Base-by-base conservation (phyloP, 2,797 vertebrate genomes). In the Channallabes apus region DNA sequence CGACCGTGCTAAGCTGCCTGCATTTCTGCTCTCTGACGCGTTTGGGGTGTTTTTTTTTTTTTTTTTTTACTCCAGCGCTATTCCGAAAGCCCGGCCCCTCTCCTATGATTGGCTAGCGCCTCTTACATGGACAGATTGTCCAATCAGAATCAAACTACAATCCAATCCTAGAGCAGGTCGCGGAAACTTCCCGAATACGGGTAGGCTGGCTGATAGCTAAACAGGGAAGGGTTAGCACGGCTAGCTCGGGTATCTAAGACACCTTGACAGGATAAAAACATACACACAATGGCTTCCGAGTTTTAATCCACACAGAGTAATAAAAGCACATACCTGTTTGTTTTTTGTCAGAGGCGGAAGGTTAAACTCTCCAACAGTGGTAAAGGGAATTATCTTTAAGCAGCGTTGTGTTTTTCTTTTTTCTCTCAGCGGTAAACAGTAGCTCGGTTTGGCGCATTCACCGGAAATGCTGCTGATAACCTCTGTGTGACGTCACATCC, bases 401-500 rank as follows among this genome's bases (percentile, higher is more conserved):
- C 71, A 76, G 58, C 12, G 71, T 32, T 54, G 12, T 54, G 3
- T 14, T 54, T 14, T 64, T n/a, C n/a, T n/a, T 51, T 8, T 15
- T 1, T n/a, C 20, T 41, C 51, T 14, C 41, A 64, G 17, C 27
- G 27, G 32, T 73, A 64, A 75, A 64, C 56, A 83, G 24, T 14
- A 69, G 29, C 41, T 58, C 29, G 20, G 29, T 77, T 59, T 77
- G 59, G 38, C 27, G 59, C 59, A 73, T 76, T 75, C 78, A 80
- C 59, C 61, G 82, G 62, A 76, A 83, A 64, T 29, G 67, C 17
- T 35, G 68, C 58, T 22, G 58, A 80, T 64, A 81, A 75, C 69
- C 69, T 81, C 69, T 24, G 20, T 59, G 18, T 81, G 41, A 58
- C 79, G 80, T 65, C 62, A 82, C 71, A 46, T 77, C 80, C 80